Conservation (phyloP, 2,113 vertebrate species). For the Paramisgurnus dabryanus region DNA sequence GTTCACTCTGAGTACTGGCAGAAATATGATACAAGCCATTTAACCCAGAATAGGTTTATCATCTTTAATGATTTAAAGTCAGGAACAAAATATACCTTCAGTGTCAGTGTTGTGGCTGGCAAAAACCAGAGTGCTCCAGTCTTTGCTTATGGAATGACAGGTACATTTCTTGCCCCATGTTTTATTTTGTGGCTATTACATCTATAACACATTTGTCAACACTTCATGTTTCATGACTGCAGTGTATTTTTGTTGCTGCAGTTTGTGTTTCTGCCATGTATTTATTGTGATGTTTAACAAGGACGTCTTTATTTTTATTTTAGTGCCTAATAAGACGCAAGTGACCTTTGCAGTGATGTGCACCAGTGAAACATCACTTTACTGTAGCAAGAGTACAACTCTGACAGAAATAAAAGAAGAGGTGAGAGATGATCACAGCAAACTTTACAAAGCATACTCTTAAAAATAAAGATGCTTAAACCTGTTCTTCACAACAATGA, state of each 20-base stretch:
- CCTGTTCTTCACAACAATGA: too few relatives aligned
- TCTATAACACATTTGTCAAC: neutral
- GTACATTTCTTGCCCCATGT: neutral
- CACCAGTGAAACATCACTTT: neutral
- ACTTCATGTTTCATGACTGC: neutral
- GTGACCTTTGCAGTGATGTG: constrained; percentile 37
- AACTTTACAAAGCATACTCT: neutral
- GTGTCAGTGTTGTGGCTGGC: neutral
- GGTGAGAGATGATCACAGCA: constrained; percentile 8
- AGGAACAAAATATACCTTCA: constrained; percentile 13
- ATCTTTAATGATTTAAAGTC: fast-evolving
- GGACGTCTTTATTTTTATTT: neutral
- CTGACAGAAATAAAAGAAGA: fast-evolving
- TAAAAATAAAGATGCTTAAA: too few relatives aligned
- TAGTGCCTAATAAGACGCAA: neutral
- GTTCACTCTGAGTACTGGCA: neutral
- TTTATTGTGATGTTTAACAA: neutral
- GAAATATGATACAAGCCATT: fast-evolving
- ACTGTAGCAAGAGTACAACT: neutral
- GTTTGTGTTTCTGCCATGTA: neutral
- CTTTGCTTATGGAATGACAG: fast-evolving
- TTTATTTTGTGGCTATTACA: neutral
- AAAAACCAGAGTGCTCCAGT: fast-evolving
- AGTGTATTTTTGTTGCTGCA: too few relatives aligned
- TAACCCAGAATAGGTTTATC: neutral